Evolutionary conservation across 2,888 invertebrate species (phyloP).

Genomic region (Calameuta filiformis): DNA sequence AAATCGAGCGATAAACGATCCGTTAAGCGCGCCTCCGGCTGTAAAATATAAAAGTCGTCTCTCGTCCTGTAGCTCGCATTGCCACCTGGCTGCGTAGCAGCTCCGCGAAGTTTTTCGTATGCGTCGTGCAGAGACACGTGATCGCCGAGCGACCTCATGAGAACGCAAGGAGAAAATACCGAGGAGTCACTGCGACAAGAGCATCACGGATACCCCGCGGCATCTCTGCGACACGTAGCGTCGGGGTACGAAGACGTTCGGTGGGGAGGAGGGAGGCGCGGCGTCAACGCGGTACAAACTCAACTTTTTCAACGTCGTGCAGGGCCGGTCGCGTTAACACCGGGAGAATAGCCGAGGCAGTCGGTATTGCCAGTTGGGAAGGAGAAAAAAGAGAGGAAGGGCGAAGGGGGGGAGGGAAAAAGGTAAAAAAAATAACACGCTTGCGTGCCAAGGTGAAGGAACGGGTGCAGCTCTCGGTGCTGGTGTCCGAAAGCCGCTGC

Average conservation of each 20-base stretch:
- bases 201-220: neutral
- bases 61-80: neutral
- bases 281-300: neutral
- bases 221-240: neutral
- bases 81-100: neutral
- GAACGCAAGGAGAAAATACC: neutral
- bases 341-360: conserved; percentile 10
- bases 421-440: conserved; percentile 50
- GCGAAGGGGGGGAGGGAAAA: conserved; percentile 23
- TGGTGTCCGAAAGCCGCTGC: conserved; percentile 16
- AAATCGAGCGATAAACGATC: neutral
- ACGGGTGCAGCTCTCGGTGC: conserved; percentile 49
- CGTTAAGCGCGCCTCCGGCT: neutral
- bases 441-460: conserved; percentile 52
- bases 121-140: neutral
- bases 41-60: neutral
- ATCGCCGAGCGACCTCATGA: neutral
- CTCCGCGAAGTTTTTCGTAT: neutral
- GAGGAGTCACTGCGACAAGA: neutral
- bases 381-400: conserved; percentile 16
- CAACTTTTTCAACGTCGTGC: neutral
- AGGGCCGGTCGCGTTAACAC: neutral
- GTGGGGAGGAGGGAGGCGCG: neutral
- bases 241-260: neutral
- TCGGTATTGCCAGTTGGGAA: conserved; percentile 7